phyloP scores from a whole-genome alignment of 2,797 vertebrate genomes.

The Petrocephalus sullivani region DNA sequence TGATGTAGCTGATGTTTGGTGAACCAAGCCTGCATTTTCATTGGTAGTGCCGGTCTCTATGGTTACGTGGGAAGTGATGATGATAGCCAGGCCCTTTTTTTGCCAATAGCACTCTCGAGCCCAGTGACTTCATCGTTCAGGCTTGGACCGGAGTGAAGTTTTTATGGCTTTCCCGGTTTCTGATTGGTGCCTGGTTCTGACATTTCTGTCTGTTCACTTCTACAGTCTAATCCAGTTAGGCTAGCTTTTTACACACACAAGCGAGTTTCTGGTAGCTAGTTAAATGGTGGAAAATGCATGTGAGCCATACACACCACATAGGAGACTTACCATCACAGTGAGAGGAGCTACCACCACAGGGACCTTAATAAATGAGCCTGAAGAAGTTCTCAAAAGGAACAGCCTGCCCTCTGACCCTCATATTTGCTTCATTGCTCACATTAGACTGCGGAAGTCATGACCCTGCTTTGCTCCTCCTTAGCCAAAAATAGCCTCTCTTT shows the following conservation, averaged over 20 bases:
- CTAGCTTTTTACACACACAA: background rate
- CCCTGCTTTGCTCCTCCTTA: background rate
- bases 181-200: background rate
- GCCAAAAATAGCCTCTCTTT: background rate
- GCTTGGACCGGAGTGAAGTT: background rate
- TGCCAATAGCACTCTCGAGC: background rate
- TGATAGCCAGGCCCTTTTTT: background rate
- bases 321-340: background rate
- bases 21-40: background rate
- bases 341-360: background rate
- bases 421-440: background rate
- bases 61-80: conserved; percentile 3
- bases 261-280: background rate
- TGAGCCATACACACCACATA: background rate
- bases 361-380: background rate
- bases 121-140: conserved; percentile 1
- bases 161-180: background rate
- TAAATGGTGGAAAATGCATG: background rate
- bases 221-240: background rate
- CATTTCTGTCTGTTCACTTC: conserved; percentile 1
- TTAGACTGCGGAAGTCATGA: conserved; percentile 1
- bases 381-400: background rate
- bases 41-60: background rate
- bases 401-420: background rate
- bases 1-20: background rate